Evolutionary conservation across 1,140 invertebrate genomes (phyloP).

Genomic region (Drosophila lacteicornis): DNA sequence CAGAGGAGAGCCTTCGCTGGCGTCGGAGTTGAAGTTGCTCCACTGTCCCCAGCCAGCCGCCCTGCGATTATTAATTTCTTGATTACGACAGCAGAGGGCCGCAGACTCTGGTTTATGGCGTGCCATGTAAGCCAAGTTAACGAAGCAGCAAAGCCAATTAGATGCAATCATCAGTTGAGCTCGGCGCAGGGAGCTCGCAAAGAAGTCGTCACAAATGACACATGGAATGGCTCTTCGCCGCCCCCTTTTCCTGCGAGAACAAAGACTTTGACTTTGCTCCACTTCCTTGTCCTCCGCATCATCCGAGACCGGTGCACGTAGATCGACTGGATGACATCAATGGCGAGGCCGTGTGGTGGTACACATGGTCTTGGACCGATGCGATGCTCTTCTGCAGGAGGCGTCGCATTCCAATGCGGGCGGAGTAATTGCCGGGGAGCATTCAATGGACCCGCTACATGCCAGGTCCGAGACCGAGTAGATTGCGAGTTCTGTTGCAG

Average conservation of each 20-base stretch:
- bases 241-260: slow-evolving; percentile 42
- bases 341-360: slow-evolving; percentile 14
- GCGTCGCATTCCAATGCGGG: slow-evolving; percentile 44
- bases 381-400: not conserved
- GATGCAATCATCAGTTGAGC: slow-evolving; percentile 72
- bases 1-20: slow-evolving; percentile 40
- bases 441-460: slow-evolving; percentile 34
- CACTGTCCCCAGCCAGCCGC: slow-evolving; percentile 23
- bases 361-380: not conserved
- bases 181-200: slow-evolving; percentile 3
- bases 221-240: slow-evolving; percentile 12
- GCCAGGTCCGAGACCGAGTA: slow-evolving; percentile 17
- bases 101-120: slow-evolving; percentile 51
- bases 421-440: slow-evolving; percentile 31
- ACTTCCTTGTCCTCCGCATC: not conserved
- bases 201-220: slow-evolving; percentile 54
- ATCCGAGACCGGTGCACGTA: slow-evolving; percentile 29
- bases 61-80: slow-evolving; percentile 81
- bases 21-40: slow-evolving; percentile 6
- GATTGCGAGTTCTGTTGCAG: slow-evolving; percentile 34
- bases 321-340: slow-evolving; percentile 54
- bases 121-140: slow-evolving; percentile 75
- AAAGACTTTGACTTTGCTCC: slow-evolving; percentile 51
- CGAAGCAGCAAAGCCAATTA: slow-evolving; percentile 82
- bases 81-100: slow-evolving; percentile 58